Evolutionary conservation across 1,140 invertebrate genomes (phyloP).

Genomic region (Atta texana): DNA sequence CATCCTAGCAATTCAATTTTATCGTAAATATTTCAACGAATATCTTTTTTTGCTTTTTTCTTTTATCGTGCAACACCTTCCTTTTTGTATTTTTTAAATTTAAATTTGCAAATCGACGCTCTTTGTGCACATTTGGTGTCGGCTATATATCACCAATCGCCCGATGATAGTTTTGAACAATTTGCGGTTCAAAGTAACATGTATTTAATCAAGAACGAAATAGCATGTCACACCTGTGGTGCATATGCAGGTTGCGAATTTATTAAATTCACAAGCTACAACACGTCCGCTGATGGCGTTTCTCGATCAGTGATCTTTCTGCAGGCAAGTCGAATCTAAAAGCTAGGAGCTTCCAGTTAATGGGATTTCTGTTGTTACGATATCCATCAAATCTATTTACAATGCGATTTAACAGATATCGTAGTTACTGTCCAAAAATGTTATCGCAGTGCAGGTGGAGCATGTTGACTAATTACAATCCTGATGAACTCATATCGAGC

Average conservation of each 20-base stretch:
- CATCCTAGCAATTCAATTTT: neutral
- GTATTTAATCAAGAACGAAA: conserved; percentile 78
- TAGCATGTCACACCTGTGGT: conserved; percentile 42
- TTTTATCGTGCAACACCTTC: neutral
- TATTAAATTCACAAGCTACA: conserved; percentile 61
- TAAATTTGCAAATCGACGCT: conserved; percentile 44
- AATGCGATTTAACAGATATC: neutral
- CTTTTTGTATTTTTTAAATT: neutral
- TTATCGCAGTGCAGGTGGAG: neutral
- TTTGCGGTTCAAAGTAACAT: conserved; percentile 69
- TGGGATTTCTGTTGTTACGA: neutral
- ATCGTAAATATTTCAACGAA: no score
- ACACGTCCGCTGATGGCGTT: neutral
- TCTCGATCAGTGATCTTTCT: neutral
- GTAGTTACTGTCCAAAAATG: neutral
- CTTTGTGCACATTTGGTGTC: conserved; percentile 52
- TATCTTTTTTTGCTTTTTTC: neutral
- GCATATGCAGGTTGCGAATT: conserved; percentile 12
- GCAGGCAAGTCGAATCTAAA: neutral
- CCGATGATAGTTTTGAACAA: conserved; percentile 62
- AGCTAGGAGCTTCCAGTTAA: neutral
- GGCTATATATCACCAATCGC: conserved; percentile 66
- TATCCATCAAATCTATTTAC: neutral
- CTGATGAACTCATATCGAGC: conserved; percentile 7
- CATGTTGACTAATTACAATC: neutral